Evolutionary conservation across 2,888 invertebrate species (phyloP), one percentile per base, ranked within the genome.

Genomic region (Andrena minutula): DNA sequence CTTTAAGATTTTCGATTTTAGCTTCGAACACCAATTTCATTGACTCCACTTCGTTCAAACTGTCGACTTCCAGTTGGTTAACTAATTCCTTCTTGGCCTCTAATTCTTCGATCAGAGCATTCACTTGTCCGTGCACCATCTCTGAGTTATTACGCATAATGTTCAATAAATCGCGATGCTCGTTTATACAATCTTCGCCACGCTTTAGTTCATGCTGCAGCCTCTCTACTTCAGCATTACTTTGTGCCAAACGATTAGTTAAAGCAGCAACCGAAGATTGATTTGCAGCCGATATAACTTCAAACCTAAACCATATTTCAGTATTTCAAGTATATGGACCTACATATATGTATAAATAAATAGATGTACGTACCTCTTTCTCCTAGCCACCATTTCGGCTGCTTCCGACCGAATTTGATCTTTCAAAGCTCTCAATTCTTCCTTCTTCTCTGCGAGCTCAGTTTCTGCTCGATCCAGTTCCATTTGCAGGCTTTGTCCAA

Each of bases 401-500:
- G 93, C 91, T 79, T 93, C 93, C 0, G 89, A 82, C 2, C 93
- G 92, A 64, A 93, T 92, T 63, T 93, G 91, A 83, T 93, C 92
- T 68, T 93, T 94, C 30, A 94, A 78, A 41, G 89, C 87, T 75
- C 90, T 86, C 10, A 93, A 69, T 75, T 93, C 93, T 68, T 90
- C 90, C 68, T 91, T 94, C 35, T 92, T 92, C n/a, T 92, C 92
- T 12, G 90, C 91, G 6, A 94, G 85, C 74, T 93, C 93, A 0
- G 91, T 90, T 79, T 94, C 94, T 0, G 92, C 92, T 4, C 91
- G 90, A 80, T 94, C 93, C 41, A 93, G 85, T 81, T 93, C 94
- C 16, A 89, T 85, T 85, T 94, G 94, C 20, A 94, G 88, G 82
- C 93, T 93, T 75, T 93, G 93, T 75, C 93, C 91, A 64, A 93